Base-by-base conservation (phyloP, 37 sponge, comb jelly and placozoan genomes). In the Halichondria panicea region DNA sequence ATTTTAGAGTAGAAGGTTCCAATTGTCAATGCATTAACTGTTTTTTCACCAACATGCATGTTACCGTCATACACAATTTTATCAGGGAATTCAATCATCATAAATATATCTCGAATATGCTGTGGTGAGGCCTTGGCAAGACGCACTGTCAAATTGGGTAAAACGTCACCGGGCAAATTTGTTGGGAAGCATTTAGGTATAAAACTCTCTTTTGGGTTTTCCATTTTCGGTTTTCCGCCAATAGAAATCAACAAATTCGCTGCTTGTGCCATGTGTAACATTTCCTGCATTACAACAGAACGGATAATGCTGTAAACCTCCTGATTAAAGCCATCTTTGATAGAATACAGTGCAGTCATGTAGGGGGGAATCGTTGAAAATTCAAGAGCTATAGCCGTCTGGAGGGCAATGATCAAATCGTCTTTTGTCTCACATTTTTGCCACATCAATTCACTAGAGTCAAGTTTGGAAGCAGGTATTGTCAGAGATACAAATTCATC, bases 241-340 rank as follows among this genome's bases (percentile, higher is more conserved):
- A 80, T 54, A 13, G 88, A 82, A 43, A 64, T 87, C 18, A 87
- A 55, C 27, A 87, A 39, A 42, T 87, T 87, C 21, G 77, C 88
- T n/a, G 43, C 82, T 22, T 74, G 81, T 18, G 65, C 64, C 68
- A 87, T 53, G 62, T 87, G 88, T 27, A 74, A 55, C 82, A 87
- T 87, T 63, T 87, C 88, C 55, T 87, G 75, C 66, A 72, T 70
- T 31, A 81, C 64, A 13, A 87, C 59, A 33, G 41, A 25, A 15
- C 57, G 64, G 37, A 87, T 74, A 19, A 55, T 35, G 8, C 66
- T 31, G 57, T 71, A 72, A 5, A 75, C 61, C 37, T 81, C 71
- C 18, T 30, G n/a, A 67, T 87, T 87, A 48, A 25, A 46, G 21
- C 82, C 66, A 8, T 80, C 76, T 11, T 35, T 54, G 21, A 87